These are phyloP conservation scores for Achroia grisella DNA, from an alignment of 1,140 invertebrate species.

Conservation along the genomic window DNA sequence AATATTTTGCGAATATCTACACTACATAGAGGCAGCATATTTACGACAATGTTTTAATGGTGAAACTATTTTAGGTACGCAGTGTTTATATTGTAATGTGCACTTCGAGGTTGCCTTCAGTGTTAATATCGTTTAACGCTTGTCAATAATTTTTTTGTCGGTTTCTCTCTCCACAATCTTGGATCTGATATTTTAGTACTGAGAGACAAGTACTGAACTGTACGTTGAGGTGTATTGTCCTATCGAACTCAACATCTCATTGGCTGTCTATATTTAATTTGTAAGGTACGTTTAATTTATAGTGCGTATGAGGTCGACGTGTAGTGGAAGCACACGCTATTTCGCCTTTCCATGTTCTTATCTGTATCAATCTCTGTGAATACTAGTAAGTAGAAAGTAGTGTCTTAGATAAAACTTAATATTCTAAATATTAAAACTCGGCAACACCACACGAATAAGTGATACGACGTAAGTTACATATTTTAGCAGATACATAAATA, in stretches of 20 bases:
- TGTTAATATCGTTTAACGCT: conserved; percentile 26
- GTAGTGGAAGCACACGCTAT: conserved; percentile 53
- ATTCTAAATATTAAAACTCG: conserved; percentile 66
- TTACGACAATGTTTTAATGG: conserved; percentile 44
- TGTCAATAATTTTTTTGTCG: conserved; percentile 5
- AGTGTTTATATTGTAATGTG: conserved; percentile 23
- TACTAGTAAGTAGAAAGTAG: conserved; percentile 66
- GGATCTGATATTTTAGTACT: conserved; percentile 29
- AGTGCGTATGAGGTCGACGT: conserved; percentile 22
- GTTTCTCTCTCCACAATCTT: conserved; percentile 4
- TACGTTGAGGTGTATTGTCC: conserved; percentile 11
- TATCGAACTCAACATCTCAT: conserved; percentile 30
- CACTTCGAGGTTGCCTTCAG: conserved; percentile 47
- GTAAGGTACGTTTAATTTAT: conserved; percentile 19
- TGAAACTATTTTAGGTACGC: conserved; percentile 35
- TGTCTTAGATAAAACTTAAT: conserved; percentile 65
- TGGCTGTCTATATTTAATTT: conserved; percentile 35
- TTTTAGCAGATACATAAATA: conserved; percentile 47
- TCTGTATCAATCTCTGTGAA: conserved; percentile 67
- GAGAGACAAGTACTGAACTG: conserved; percentile 19
- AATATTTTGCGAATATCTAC: conserved; percentile 70
- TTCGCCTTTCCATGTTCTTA: conserved; percentile 60
- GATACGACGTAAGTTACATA: conserved; percentile 66
- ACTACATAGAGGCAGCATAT: conserved; percentile 65
- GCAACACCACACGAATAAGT: conserved; percentile 69